Base-by-base conservation (phyloP, 2,888 invertebrate genomes). In the Athetis lepigone region DNA sequence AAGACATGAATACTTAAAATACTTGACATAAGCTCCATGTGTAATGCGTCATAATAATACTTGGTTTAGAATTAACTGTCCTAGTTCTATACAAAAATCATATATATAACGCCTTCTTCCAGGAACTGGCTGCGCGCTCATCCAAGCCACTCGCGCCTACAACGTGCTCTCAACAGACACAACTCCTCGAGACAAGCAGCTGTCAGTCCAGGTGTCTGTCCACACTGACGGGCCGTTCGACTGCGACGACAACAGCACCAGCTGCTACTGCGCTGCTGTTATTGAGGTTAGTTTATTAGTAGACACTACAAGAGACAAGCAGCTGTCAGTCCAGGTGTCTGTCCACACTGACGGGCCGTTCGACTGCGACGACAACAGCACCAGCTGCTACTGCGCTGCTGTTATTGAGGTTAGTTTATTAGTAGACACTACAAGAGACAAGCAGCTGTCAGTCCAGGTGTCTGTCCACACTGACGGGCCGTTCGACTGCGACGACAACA, bases 241-340 rank as follows among this genome's bases (percentile, higher is more conserved):
- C 81, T 95, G 95, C 45, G 89, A 87, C 33, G 58, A 29, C 2
- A 85, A 88, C 46, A 67, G 57, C 0, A 86, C 81, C 0, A 79
- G 67, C 66, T 95, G 95, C 82, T 90, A 81, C 85, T 95, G 95
- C 37, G 95, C 95, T 2, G 94, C 93, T 9, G 83, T 92, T 37
- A 72, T 95, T 23, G 90, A 95, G 89, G 95, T 93, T 47, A 58
- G 56, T 39, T 4, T 4, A n/a, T n/a, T n/a, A n/a, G n/a, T n/a
- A n/a, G n/a, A n/a, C n/a, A n/a, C n/a, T n/a, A n/a, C n/a, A n/a
- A n/a, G 45, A 2, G 75, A 78, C 62, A 81, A 83, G 33, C 75
- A 76, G 6, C 86, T 95, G 13, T 76, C 88, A 0, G 89, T 90
- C 2, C 90, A 90, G 16, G 85, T 91, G 37, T 56, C 88, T 0